Evolutionary conservation across 2,888 invertebrate species (phyloP), one percentile per base, ranked within the genome.

Genomic region (Dasysyrphus tricinctus): DNA sequence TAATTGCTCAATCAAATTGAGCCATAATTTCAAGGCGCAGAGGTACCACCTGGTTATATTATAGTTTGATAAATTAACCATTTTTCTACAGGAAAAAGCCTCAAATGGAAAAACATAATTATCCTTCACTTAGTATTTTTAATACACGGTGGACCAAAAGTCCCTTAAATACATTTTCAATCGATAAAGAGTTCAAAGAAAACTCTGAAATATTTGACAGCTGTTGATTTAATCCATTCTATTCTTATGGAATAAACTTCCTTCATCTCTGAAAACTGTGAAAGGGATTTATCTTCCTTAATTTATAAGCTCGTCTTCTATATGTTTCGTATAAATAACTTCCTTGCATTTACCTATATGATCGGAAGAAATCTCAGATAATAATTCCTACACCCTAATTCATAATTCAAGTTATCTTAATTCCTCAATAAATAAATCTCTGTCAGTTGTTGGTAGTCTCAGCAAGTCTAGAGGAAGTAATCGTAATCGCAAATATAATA

Each of bases 371-470:
- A 69, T 69, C 69, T 69, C 69, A 69, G 37, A 69, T 69, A 54
- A 69, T 69, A 69, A 54, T 69, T 69, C 54, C 69, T 34, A 6
- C 54, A 51, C 69, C 47, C 54, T 69, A 69, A 69, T 69, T 69
- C 69, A 69, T 54, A 69, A 69, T 69, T 69, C 69, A 69, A 69
- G 51, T 54, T 54, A 54, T 69, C 39, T 69, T 69, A 69, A 69
- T 69, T 69, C 69, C 29, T 54, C 69, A 39, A 54, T 69, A 54
- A 69, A 69, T 69, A 69, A 69, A 54, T 69, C 69, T 54, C 69
- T 69, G 69, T 69, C 69, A 69, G 69, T 51, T 34, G 69, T 24
- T 54, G 37, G 51, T 29, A 42, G 69, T 69, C 51, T 29, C 34
- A 69, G 69, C 39, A 69, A 54, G 69, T 69, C 69, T 54, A 69